A percentile compares a stretch with the other conserved stretches of the same genome.
Conservation (phyloP, 2,113 vertebrate species). For the Epinephelus cyanopodus region DNA sequence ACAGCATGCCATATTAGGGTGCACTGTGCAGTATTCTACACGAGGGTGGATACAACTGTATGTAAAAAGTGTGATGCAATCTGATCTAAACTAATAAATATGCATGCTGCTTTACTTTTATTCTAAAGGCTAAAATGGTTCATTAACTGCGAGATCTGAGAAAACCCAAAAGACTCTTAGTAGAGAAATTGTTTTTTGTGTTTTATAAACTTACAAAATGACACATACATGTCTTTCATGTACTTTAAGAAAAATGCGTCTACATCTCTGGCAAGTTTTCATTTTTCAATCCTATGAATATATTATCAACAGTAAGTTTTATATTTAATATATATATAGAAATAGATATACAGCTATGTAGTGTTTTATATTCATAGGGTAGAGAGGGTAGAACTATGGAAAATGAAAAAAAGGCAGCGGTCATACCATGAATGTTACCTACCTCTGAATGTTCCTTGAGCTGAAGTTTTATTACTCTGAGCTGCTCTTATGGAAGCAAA, state of each 20-base stretch:
- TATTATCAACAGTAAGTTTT: too few species aligned
- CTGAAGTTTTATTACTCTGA: constrained; percentile 29
- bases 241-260: not conserved
- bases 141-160: not conserved
- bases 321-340: too few species aligned
- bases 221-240: not conserved
- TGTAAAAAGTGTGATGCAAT: not conserved
- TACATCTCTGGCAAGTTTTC: constrained; percentile 2
- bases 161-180: not conserved
- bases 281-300: constrained; percentile 17
- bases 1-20: not conserved
- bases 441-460: constrained; percentile 20
- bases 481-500: constrained; percentile 25
- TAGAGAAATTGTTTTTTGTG: not conserved
- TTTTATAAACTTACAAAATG: not conserved
- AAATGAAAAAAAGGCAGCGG: constrained; percentile 13
- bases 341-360: too few species aligned
- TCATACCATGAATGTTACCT: constrained; percentile 27
- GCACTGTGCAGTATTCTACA: too few species aligned
- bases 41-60: too few species aligned
- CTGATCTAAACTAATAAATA: not conserved
- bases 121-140: not conserved
- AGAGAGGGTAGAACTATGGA: not conserved
- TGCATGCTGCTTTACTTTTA: not conserved
- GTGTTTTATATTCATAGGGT: too few species aligned